A percentile compares a stretch with the other conserved stretches of the same genome.
These are phyloP conservation scores for Craterocephalus amniculus DNA, from an alignment of 2,797 vertebrate genomes.

Conservation along the genomic window DNA sequence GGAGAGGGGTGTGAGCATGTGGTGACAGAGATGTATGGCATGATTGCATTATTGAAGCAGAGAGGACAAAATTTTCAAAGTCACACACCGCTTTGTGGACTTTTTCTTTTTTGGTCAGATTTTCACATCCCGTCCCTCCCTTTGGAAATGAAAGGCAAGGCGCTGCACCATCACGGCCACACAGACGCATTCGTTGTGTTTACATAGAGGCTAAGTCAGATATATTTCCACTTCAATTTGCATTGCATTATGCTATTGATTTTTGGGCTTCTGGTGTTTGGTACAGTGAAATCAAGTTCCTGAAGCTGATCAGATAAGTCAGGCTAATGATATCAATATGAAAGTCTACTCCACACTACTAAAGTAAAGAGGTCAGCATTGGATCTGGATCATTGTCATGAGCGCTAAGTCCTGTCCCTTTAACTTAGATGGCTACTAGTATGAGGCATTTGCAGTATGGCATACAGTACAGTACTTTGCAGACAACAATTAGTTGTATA, in stretches of 20 bases:
- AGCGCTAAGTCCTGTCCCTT: constrained; percentile 23
- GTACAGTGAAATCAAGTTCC: constrained; percentile 30
- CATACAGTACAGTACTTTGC: constrained; percentile 17
- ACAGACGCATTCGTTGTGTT: not conserved
- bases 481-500: constrained; percentile 4
- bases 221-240: constrained; percentile 21
- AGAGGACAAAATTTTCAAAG: constrained; percentile 73
- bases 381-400: constrained; percentile 36
- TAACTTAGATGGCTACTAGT: constrained; percentile 41
- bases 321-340: constrained; percentile 28
- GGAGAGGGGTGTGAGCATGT: constrained; percentile 72
- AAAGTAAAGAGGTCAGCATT: constrained; percentile 22
- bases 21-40: constrained; percentile 80
- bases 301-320: constrained; percentile 44
- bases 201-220: not conserved
- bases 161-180: not conserved
- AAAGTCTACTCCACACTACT: constrained; percentile 22
- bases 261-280: constrained; percentile 31
- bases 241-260: constrained; percentile 18
- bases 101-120: constrained; percentile 23
- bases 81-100: constrained; percentile 59
- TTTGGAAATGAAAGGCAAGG: not conserved
- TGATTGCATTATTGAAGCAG: constrained; percentile 75
- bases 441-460: not conserved
- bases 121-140: constrained; percentile 9